A percentile compares a stretch with the other conserved stretches of the same genome.
phyloP scores from a whole-genome alignment of 2,113 vertebrate species.

The Anguilla japonica region DNA sequence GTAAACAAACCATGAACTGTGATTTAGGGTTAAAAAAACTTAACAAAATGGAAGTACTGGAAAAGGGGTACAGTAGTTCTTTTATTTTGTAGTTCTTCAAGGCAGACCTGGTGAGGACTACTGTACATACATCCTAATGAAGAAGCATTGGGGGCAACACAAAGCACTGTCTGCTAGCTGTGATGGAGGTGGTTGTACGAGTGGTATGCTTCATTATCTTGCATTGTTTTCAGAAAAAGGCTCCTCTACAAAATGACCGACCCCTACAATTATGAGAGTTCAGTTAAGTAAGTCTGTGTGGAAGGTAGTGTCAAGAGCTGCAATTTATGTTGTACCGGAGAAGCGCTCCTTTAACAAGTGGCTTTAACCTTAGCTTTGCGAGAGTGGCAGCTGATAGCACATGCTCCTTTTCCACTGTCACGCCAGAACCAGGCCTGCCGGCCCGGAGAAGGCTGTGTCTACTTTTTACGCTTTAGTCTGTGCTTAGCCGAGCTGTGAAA shows the following conservation, averaged over 20 bases:
- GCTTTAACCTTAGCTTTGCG: slow-evolving; percentile 18
- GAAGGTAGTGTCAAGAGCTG: slow-evolving; percentile 4
- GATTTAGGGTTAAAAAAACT: neutral
- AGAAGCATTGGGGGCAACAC: neutral
- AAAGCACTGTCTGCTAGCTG: neutral
- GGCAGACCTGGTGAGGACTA: neutral
- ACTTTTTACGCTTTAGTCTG: neutral
- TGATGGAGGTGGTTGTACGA: neutral
- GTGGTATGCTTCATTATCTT: neutral
- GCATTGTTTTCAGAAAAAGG: slow-evolving; percentile 29
- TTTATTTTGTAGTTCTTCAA: neutral
- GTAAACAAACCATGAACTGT: no score
- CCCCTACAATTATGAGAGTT: neutral
- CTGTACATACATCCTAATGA: neutral
- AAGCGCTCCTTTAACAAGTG: neutral
- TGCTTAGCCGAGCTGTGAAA: neutral
- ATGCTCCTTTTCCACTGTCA: neutral
- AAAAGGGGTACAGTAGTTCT: neutral
- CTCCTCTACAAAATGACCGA: slow-evolving; percentile 14
- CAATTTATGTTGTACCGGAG: neutral
- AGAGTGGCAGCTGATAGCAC: neutral
- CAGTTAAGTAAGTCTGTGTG: slow-evolving; percentile 31
- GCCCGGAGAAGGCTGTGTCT: neutral
- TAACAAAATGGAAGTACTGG: neutral
- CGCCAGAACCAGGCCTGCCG: neutral